Evolutionary conservation across 2,113 vertebrate species (phyloP), one percentile per base, ranked within the genome.

Genomic region (Callaeas wilsoni): DNA sequence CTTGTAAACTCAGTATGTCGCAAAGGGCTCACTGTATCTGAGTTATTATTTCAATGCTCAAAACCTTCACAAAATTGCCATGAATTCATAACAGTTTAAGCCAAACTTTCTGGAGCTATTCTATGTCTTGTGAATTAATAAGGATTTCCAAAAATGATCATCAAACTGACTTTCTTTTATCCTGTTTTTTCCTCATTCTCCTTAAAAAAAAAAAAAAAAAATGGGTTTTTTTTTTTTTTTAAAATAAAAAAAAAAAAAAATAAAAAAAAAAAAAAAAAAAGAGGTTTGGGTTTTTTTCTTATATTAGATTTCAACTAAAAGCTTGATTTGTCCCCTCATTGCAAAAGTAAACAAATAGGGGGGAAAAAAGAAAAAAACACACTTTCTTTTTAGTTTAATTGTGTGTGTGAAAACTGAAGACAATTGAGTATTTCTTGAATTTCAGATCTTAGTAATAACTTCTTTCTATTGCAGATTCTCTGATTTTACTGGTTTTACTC

Each of bases 361-460:
- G 4, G 3, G 10, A 2, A 4, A n/a, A n/a, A n/a, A n/a, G n/a
- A n/a, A n/a, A n/a, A n/a, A 32, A 27, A 52, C 0, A 2, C 0
- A 16, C 14, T 16, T 49, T 44, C n/a, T 56, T 56, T 79, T 64
- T 33, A n/a, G 9, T 53, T 81, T 37, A 55, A 30, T 37, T 57
- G 32, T 35, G 19, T 20, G 30, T 60, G 18, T 49, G 77, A 68
- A 85, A 91, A 52, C 15, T 73, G 41, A 49, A 57, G 37, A 90
- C 59, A 90, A n/a, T 32, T 2, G 4, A 64, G 2, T 75, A 41
- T 49, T 76, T 85, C 5, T 79, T 76, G 21, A 76, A 64, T 73
- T 90, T 83, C 67, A 83, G 14, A n/a, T 29, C 6, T 64, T 69
- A 30, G 8, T 35, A 79, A 27, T 35, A 41, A 6, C 20, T 71